phyloP scores from a whole-genome alignment of 2,888 invertebrate genomes.

The Diaphora mendica region DNA sequence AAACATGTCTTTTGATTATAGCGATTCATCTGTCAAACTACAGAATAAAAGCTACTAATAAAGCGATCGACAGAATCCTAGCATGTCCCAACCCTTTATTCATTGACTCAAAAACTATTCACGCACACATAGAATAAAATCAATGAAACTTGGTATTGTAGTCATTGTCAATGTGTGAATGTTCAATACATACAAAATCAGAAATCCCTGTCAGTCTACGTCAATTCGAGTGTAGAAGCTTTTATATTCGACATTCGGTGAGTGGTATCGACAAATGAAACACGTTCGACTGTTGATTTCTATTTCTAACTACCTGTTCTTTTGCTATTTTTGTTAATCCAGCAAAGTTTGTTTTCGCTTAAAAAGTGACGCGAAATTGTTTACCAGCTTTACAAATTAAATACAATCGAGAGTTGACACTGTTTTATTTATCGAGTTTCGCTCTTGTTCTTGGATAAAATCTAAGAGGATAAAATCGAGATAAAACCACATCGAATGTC shows the following conservation, averaged over 20 bases:
- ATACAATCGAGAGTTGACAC: neutral
- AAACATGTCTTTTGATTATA: neutral
- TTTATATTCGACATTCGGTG: slow-evolving; percentile 7
- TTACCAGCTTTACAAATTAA: neutral
- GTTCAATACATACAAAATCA: neutral
- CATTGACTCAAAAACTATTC: slow-evolving; percentile 6
- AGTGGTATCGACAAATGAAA: slow-evolving; percentile 1
- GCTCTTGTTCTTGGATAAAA: neutral
- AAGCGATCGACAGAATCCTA: neutral
- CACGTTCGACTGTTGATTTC: neutral
- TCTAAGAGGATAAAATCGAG: neutral
- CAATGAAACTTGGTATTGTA: neutral
- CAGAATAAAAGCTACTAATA: neutral
- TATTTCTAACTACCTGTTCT: neutral
- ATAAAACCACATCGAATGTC: neutral
- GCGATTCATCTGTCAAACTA: neutral
- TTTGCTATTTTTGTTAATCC: neutral
- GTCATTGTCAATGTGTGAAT: neutral
- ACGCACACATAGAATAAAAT: neutral
- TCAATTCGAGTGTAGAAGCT: slow-evolving; percentile 1
- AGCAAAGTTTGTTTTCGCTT: neutral
- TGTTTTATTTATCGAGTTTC: neutral
- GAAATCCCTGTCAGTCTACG: neutral
- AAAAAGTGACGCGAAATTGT: neutral
- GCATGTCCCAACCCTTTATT: slow-evolving; percentile 7